These are phyloP conservation scores for Sinotaia quadrata DNA, from an alignment of 2,888 invertebrate species.

Conservation along the genomic window DNA sequence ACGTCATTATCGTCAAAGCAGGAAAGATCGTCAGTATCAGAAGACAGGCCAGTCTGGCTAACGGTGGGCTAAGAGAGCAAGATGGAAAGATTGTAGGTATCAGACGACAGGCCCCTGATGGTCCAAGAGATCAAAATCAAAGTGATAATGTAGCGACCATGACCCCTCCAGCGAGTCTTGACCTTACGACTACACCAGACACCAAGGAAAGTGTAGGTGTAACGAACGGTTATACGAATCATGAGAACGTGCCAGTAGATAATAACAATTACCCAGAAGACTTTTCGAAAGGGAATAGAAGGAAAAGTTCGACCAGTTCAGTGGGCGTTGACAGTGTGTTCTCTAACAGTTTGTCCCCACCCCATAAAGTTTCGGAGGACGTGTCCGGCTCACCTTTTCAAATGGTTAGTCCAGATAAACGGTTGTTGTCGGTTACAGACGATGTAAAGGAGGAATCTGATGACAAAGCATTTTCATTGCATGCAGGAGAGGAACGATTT, in stretches of 20 bases:
- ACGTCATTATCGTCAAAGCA: slow-evolving; percentile 60
- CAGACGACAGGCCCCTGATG: background rate
- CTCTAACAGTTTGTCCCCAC: slow-evolving; percentile 3
- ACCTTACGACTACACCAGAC: too few species aligned
- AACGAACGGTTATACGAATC: background rate
- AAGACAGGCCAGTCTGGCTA: slow-evolving; percentile 35
- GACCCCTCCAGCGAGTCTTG: too few species aligned
- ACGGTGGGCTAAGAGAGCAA: background rate
- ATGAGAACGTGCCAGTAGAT: background rate
- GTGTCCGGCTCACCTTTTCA: slow-evolving; percentile 9
- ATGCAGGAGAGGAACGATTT: background rate
- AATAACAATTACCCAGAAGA: background rate
- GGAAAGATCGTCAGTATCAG: slow-evolving; percentile 63
- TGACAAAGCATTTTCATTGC: background rate
- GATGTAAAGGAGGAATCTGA: background rate
- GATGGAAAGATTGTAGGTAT: background rate
- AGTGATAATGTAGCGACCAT: too few species aligned
- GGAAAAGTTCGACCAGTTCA: slow-evolving; percentile 10
- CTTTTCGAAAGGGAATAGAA: slow-evolving; percentile 1
- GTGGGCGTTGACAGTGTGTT: slow-evolving; percentile 33
- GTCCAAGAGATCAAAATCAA: too few species aligned
- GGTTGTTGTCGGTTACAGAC: slow-evolving; percentile 12
- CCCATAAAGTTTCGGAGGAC: background rate
- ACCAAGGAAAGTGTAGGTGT: too few species aligned
- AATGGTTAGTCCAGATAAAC: slow-evolving; percentile 21